Evolutionary conservation across 1,140 invertebrate species (phyloP), one percentile per base, ranked within the genome.

Genomic region (Parapsyche elsis): DNA sequence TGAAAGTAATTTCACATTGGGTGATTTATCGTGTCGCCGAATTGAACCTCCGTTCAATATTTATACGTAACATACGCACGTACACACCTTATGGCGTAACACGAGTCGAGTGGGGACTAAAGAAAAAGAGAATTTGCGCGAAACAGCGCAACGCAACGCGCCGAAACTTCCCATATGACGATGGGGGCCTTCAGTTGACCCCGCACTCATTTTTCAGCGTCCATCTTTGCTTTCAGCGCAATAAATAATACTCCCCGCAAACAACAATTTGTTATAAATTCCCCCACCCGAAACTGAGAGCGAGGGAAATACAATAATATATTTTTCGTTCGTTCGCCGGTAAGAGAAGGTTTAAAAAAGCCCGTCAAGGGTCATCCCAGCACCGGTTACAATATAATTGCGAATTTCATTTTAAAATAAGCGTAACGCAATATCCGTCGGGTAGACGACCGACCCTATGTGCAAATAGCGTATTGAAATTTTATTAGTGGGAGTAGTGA

Each of bases 221-320:
- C 64, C 64, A 67, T 67, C 64, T 67, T 67, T 67, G 64, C 64
- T 67, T 67, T 67, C 64, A 67, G n/a, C 64, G 24, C 10, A 67
- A 67, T 67, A 67, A 67, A 67, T 67, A 67, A 67, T 67, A 67
- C 64, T 12, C 10, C 21, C 12, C 64, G 24, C 64, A 23, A 67
- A 67, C 21, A 23, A 26, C 64, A 23, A 67, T 67, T 67, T 67
- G 64, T 67, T 67, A 67, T 26, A 67, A 67, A 67, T 9, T 26
- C 64, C 5, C 64, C 23, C 23, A 9, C 16, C 16, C 57, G 9
- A 38, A 4, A 38, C 30, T 4, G 2, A 38, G 1, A 38, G 7
- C 30, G 7, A 38, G 30, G 30, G 30, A 1, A 7, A 38, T 7
- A 38, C 30, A 4, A 38, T 7, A 38, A 38, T 38, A 38, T 38